These are phyloP conservation scores for Cremastinae sp. DNA, from an alignment of 2,888 invertebrate genomes.

Conservation along the genomic window DNA sequence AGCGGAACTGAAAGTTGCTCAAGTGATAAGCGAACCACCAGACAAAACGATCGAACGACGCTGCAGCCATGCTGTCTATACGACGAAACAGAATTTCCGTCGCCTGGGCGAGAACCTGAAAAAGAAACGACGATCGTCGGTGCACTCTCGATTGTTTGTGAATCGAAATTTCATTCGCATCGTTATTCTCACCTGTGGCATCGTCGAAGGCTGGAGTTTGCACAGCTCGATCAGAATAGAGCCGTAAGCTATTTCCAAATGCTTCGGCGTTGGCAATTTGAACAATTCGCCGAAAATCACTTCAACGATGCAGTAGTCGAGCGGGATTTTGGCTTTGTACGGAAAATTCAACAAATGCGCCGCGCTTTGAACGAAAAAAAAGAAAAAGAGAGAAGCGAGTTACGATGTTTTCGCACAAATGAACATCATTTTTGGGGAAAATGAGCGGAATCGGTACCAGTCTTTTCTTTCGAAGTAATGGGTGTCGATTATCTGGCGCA, in stretches of 20 bases:
- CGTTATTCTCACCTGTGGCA: constrained; percentile 89
- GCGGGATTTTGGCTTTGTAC: constrained; percentile 95
- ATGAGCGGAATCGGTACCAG: constrained; percentile 83
- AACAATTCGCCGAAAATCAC: constrained; percentile 97
- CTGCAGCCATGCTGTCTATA: constrained; percentile 97
- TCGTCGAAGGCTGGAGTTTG: constrained; percentile 96
- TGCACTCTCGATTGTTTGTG: too few relatives aligned
- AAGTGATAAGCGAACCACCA: constrained; percentile 99
- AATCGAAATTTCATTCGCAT: too few relatives aligned
- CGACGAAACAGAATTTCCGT: constrained; percentile 98
- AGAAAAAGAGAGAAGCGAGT: background rate
- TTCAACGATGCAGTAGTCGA: constrained; percentile 99
- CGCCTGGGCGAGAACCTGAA: constrained; percentile 93
- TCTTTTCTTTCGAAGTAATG: constrained; percentile 95
- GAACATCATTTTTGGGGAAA: constrained; percentile 14
- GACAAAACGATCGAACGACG: constrained; percentile 97
- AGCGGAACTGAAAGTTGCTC: constrained; percentile 99
- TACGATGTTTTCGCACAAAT: background rate
- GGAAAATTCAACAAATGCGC: constrained; percentile 95
- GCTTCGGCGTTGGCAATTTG: constrained; percentile 93
- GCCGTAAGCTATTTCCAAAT: constrained; percentile 96
- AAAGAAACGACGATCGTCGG: constrained; percentile 37
- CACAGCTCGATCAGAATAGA: constrained; percentile 97
- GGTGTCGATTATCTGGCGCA: constrained; percentile 95
- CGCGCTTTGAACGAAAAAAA: constrained; percentile 83